Evolutionary conservation across 2,888 invertebrate genomes (phyloP).

Genomic region (Nomada ruficornis): DNA sequence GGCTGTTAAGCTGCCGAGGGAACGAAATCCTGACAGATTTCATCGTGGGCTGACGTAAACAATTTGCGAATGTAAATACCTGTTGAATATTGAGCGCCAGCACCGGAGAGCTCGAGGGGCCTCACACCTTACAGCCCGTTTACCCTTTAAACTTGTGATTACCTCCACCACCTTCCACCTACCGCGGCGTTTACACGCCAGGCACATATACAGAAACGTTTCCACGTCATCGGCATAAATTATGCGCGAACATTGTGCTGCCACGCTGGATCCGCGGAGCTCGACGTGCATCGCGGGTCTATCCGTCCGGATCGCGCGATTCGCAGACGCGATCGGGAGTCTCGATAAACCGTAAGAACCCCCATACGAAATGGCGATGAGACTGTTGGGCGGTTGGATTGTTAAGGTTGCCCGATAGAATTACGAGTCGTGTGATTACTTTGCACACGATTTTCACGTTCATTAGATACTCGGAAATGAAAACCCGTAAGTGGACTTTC

Average conservation of each 20-base stretch:
- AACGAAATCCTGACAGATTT: constrained; percentile 82
- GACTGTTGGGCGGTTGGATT: neutral
- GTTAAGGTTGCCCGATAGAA: neutral
- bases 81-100: constrained; percentile 80
- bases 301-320: constrained; percentile 44
- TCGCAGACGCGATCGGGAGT: constrained; percentile 46
- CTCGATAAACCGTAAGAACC: constrained; percentile 49
- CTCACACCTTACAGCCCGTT: constrained; percentile 76
- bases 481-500: too few species aligned
- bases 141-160: constrained; percentile 80
- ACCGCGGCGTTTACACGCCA: constrained; percentile 55
- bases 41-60: constrained; percentile 83
- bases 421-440: neutral
- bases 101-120: constrained; percentile 67
- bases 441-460: neutral
- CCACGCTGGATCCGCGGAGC: constrained; percentile 47
- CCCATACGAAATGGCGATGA: constrained; percentile 31
- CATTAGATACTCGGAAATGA: neutral
- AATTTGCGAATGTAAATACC: constrained; percentile 84
- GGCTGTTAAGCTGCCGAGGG: constrained; percentile 68
- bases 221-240: constrained; percentile 75
- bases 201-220: constrained; percentile 24
- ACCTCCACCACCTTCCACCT: constrained; percentile 70
- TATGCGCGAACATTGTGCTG: constrained; percentile 72
- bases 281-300: constrained; percentile 39